Evolutionary conservation across 2,113 vertebrate genomes (phyloP).

Genomic region (Nyctereutes procyonoides): DNA sequence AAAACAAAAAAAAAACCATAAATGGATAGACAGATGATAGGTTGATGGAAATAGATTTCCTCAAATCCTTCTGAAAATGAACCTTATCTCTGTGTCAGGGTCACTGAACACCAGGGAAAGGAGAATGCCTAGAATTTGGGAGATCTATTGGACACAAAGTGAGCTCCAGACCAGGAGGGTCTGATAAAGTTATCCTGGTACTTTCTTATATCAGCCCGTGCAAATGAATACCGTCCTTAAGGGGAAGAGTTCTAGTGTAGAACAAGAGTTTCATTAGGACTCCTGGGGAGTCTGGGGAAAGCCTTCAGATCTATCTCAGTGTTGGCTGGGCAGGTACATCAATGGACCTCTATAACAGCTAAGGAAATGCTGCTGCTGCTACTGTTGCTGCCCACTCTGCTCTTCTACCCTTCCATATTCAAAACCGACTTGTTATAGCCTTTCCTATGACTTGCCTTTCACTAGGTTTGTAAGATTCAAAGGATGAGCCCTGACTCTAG

Average conservation of each 20-base stretch:
- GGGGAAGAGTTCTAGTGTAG: background rate
- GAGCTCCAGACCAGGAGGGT: background rate
- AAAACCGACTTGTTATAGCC: background rate
- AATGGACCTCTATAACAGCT: background rate
- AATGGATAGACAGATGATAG: background rate
- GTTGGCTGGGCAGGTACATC: background rate
- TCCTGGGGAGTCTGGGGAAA: background rate
- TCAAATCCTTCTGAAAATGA: background rate
- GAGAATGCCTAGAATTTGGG: background rate
- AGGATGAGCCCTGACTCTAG: background rate
- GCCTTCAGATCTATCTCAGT: background rate
- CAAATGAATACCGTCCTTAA: background rate
- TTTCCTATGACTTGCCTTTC: background rate
- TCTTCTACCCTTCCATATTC: background rate
- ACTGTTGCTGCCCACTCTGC: background rate
- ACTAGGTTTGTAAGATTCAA: background rate
- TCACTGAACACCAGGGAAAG: background rate
- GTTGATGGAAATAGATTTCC: background rate
- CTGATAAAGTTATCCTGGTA: background rate
- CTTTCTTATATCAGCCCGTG: background rate
- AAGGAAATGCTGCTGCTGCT: background rate
- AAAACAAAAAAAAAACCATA: too few species aligned
- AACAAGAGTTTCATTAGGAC: background rate
- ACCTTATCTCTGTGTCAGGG: background rate
- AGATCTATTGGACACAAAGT: background rate